Percentiles rank a stretch among this genome's conserved stretches.
phyloP scores from a whole-genome alignment of 2,888 invertebrate species.

The Colletes collaris region DNA sequence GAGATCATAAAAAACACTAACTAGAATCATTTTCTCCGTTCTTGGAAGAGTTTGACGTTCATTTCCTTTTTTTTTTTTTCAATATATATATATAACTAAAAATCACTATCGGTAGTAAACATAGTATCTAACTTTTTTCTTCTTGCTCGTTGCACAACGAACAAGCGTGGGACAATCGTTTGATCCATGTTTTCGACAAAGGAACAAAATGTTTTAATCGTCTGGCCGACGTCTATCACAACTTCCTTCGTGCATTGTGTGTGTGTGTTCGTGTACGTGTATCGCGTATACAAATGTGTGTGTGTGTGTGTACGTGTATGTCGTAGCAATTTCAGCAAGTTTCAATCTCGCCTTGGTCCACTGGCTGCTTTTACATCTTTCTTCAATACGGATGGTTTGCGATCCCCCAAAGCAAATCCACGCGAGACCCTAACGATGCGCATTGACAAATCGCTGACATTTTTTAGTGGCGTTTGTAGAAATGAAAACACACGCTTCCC shows the following conservation, averaged over 20 bases:
- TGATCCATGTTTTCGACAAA: slow-evolving; percentile 73
- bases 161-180: slow-evolving; percentile 63
- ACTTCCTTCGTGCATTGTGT: slow-evolving; percentile 73
- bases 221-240: slow-evolving; percentile 81
- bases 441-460: slow-evolving; percentile 44
- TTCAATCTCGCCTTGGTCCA: slow-evolving; percentile 71
- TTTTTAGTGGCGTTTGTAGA: slow-evolving; percentile 2
- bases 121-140: slow-evolving; percentile 73
- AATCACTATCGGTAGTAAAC: slow-evolving; percentile 80
- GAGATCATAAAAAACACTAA: slow-evolving; percentile 84
- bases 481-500: slow-evolving; percentile 6
- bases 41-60: slow-evolving; percentile 75
- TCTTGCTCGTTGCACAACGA: slow-evolving; percentile 44
- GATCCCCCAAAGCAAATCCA: slow-evolving; percentile 45
- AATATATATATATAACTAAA: slow-evolving; percentile 70
- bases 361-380: slow-evolving; percentile 42
- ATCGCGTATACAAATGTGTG: neutral
- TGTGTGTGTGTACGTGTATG: slow-evolving; percentile 26
- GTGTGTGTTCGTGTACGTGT: slow-evolving; percentile 31
- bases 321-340: slow-evolving; percentile 47
- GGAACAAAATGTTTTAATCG: slow-evolving; percentile 80
- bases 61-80: slow-evolving; percentile 33
- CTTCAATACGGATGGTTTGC: slow-evolving; percentile 14
- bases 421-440: slow-evolving; percentile 36
- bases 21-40: slow-evolving; percentile 79